Conservation (phyloP, 2,797 vertebrate species). For the Hydrophis major region DNA sequence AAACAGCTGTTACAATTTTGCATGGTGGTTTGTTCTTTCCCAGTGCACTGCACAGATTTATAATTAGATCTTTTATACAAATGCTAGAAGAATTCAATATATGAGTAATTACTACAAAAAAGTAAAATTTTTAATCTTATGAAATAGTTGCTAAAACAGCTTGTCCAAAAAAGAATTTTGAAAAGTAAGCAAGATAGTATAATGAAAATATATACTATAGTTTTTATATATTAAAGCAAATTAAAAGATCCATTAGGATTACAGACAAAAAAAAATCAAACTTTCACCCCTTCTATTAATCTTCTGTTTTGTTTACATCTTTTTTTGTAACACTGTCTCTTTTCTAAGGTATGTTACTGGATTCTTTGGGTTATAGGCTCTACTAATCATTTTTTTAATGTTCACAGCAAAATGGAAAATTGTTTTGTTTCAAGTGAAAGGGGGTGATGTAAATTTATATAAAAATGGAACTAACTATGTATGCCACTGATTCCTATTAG, state of each 20-base stretch:
- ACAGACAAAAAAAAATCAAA: neutral
- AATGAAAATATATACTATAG: neutral
- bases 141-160: neutral
- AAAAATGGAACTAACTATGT: neutral
- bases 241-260: neutral
- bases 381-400: neutral
- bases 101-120: neutral
- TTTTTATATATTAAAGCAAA: neutral
- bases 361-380: neutral
- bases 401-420: neutral
- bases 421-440: neutral
- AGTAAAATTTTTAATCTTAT: neutral
- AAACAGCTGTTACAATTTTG: conserved; percentile 15
- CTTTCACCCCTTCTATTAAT: neutral
- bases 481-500: neutral
- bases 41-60: neutral
- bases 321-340: neutral
- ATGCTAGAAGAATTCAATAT: neutral
- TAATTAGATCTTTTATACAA: neutral
- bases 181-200: neutral
- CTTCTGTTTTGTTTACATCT: neutral
- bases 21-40: neutral
- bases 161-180: neutral
- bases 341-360: neutral
- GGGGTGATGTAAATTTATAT: neutral